Base-by-base conservation (phyloP, 2,797 vertebrate species). In the Paratrypauchen microcephalus region DNA sequence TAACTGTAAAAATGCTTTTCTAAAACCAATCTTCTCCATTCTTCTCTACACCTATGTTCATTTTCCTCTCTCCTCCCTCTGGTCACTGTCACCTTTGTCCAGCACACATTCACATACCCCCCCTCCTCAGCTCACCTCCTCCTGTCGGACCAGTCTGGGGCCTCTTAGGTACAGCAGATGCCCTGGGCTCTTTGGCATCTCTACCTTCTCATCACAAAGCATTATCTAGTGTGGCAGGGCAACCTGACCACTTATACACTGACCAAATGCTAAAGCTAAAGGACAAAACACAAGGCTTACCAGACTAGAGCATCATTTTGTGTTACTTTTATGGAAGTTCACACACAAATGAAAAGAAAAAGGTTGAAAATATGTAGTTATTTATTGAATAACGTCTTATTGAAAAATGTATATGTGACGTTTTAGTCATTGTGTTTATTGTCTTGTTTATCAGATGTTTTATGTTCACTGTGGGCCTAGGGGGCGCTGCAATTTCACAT, bases 101-200 rank as follows among this genome's bases (percentile, higher is more conserved):
- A 2, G 18, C 59, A 21, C 30, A 60, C 58, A 36, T 30, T 60
- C 7, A 64, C 23, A 23, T 48, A 41, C 47, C 62, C 47, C 5
- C 21, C 13, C 41, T 64, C 41, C 11, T 7, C 62, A 2, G 23
- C 13, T 26, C 62, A 26, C 6, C 15, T 26, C 62, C 41, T 26
- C 41, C 61, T 15, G 23, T 23, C 41, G 2, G n/a, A 23, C 13
- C 62, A 48, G 62, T 63, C 47, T 63, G 39, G 60, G 41, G 21
- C 23, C 11, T 64, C 41, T 64, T 15, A 41, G n/a, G 28, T 48
- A 30, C 39, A 26, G 62, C 41, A 23, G 23, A 24, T 11, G 62
- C 62, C 62, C 41, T 26, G 41, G 62, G 62, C 62, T 48, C 16
- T 64, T 48, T 48, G 62, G 62, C 62, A 5, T 63, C 59, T 63